These are phyloP conservation scores for Trichonephila inaurata DNA, from an alignment of 1,140 invertebrate species.

Conservation along the genomic window DNA sequence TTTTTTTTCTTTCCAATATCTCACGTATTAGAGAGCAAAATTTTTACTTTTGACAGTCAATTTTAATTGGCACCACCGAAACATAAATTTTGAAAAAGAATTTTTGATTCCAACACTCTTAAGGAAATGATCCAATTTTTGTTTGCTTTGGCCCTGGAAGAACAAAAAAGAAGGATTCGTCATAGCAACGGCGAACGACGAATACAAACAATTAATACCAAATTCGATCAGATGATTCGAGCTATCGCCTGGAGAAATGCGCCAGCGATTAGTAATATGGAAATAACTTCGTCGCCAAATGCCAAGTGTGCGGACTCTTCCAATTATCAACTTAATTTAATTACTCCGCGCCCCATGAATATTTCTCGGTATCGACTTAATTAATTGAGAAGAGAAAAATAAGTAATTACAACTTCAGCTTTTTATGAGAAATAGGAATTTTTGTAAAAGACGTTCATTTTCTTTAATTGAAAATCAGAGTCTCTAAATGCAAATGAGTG, in stretches of 20 bases:
- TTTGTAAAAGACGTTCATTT: too few species aligned
- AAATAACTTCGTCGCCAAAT: slow-evolving; percentile 45
- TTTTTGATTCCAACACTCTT: background rate
- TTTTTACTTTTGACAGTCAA: background rate
- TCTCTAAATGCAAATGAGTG: too few species aligned
- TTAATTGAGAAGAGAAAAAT: slow-evolving; percentile 22
- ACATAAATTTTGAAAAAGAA: background rate
- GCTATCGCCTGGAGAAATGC: slow-evolving; percentile 31
- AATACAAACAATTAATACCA: slow-evolving; percentile 34
- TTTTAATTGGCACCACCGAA: background rate
- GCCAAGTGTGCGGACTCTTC: background rate
- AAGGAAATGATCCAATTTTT: slow-evolving; percentile 14
- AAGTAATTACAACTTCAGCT: background rate
- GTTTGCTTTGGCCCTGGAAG: background rate
- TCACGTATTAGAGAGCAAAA: background rate
- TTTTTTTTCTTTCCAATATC: background rate
- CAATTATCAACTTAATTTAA: slow-evolving; percentile 62
- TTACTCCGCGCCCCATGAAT: background rate
- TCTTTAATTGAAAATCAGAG: too few species aligned
- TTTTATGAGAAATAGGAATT: background rate
- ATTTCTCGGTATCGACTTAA: slow-evolving; percentile 14
- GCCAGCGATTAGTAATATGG: slow-evolving; percentile 38
- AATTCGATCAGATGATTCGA: slow-evolving; percentile 18
- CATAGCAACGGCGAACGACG: background rate
- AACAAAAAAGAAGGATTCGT: background rate